Base-by-base conservation (phyloP, 1,140 invertebrate genomes). In the Zaprionus gabonicus region DNA sequence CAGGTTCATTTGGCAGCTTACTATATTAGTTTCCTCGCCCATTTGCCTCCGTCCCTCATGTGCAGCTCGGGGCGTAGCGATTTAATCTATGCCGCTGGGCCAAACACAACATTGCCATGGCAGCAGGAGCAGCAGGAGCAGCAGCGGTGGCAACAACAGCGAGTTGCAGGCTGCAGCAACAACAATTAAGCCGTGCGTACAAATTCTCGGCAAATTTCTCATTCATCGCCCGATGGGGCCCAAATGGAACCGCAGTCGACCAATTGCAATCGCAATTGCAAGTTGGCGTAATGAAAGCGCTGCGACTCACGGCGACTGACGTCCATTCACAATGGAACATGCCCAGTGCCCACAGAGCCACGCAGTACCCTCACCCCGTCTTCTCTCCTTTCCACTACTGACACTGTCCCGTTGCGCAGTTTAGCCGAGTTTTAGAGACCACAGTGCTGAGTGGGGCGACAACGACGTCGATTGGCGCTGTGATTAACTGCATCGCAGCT, bases 161-260 rank as follows among this genome's bases (percentile, higher is more conserved):
- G 36, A 4, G 46, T 23, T 23, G 53, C 25, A 56, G 46, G 34
- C 56, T 13, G 44, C 41, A 27, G 64, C 56, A 66, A 44, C 71
- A 73, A 68, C 83, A 88, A 87, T 87, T 87, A 87, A 78, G 74
- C 84, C 84, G 80, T 83, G 78, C 82, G 66, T 78, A 81, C 68
- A 81, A 83, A 83, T 87, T 74, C 80, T 38, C 63, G 31, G 73
- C 83, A 57, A 78, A 88, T 88, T 83, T 83, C 78, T 73, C 68
- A 88, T 87, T 88, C 87, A 87, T 78, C 64, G 75, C 60, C 27
- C 64, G 28, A 10, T 31, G 36, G 31, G 57, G 23, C 10, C 53
- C 27, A 49, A 36, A 49, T 70, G 25, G 46, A 66, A 81, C 69
- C 74, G 60, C 82, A 83, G 69, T 71, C 71, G 64, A 25, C 70